Evolutionary conservation across 2,888 invertebrate genomes (phyloP).

Genomic region (Amblyjoppa fuscipennis): DNA sequence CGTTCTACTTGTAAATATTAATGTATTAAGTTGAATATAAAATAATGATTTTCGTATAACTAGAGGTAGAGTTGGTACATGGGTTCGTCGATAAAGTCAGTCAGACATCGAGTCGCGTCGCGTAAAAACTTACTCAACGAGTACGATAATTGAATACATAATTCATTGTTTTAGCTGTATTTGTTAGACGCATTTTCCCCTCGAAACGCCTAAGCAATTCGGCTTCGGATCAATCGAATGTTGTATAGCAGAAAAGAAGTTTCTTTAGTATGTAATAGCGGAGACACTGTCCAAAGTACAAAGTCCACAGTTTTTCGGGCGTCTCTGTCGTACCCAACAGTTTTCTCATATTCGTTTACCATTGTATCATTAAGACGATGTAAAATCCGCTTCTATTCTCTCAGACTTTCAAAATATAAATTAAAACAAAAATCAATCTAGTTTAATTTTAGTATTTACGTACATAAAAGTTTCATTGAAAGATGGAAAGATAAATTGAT

Average conservation of each 20-base stretch:
- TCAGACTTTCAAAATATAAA: neutral
- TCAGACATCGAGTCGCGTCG: conserved; percentile 16
- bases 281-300: conserved; percentile 59
- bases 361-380: neutral
- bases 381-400: neutral
- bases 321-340: conserved; percentile 29
- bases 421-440: neutral
- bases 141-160: conserved; percentile 22
- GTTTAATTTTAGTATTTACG: neutral
- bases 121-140: neutral
- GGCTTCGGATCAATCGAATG: conserved; percentile 4
- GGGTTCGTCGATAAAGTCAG: conserved; percentile 4
- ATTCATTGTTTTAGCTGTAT: conserved; percentile 33
- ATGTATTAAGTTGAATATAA: conserved; percentile 71
- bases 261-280: neutral
- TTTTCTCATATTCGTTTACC: neutral
- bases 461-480: no score
- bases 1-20: conserved; percentile 76
- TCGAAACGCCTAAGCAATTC: neutral
- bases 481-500: no score
- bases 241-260: neutral
- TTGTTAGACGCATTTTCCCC: neutral
- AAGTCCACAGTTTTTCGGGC: conserved; percentile 53
- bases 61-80: neutral
- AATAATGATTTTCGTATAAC: conserved; percentile 52